Evolutionary conservation across 2,888 invertebrate genomes (phyloP).

Genomic region (Cordilura impudica): DNA sequence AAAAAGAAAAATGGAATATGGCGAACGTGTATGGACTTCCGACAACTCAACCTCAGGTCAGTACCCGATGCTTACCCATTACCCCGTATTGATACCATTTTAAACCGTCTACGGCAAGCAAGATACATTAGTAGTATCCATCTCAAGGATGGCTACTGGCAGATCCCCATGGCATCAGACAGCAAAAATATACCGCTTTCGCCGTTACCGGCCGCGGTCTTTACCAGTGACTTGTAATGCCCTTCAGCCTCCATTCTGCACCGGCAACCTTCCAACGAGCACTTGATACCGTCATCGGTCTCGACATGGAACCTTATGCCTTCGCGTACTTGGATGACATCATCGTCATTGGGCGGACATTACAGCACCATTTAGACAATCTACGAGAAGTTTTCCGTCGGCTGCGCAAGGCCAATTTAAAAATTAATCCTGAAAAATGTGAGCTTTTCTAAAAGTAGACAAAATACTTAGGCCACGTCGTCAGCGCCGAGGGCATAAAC

Average conservation of each 20-base stretch:
- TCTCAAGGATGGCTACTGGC: slow-evolving; percentile 3
- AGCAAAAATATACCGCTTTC: slow-evolving; percentile 25
- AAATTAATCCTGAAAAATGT: too few relatives aligned
- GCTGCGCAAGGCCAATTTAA: neutral
- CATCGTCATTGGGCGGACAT: neutral
- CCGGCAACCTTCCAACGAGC: slow-evolving; percentile 3
- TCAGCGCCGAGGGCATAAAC: too few relatives aligned
- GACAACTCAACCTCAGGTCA: too few relatives aligned
- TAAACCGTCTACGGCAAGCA: too few relatives aligned
- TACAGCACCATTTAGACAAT: neutral
- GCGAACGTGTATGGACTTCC: too few relatives aligned
- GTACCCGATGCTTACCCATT: too few relatives aligned
- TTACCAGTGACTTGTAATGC: slow-evolving; percentile 38
- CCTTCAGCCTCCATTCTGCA: slow-evolving; percentile 19
- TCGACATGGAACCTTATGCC: slow-evolving; percentile 6
- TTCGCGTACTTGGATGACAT: slow-evolving; percentile 2
- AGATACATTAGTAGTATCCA: too few relatives aligned
- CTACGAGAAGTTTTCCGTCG: neutral
- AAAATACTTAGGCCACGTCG: too few relatives aligned
- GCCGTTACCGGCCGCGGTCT: slow-evolving; percentile 1
- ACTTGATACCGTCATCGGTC: too few relatives aligned
- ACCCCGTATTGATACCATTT: too few relatives aligned
- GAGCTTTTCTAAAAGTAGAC: too few relatives aligned
- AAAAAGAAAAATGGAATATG: too few relatives aligned
- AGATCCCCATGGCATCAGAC: slow-evolving; percentile 7